These are phyloP conservation scores for Chydorus sphaericus DNA, from an alignment of 2,888 invertebrate genomes.

Conservation along the genomic window DNA sequence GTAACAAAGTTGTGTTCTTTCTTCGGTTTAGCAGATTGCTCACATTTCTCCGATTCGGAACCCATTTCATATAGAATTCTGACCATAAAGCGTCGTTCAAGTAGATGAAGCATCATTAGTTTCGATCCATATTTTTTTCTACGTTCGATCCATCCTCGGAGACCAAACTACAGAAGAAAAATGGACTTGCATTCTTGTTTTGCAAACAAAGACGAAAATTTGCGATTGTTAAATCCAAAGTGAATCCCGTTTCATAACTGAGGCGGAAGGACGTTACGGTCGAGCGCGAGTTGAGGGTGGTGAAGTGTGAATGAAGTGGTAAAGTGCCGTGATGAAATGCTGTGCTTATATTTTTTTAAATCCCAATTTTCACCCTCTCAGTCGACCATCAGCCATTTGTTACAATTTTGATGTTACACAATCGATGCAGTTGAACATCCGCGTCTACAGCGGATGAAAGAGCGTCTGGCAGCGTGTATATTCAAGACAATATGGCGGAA, in stretches of 20 bases:
- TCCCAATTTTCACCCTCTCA: background rate
- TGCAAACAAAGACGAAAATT: background rate
- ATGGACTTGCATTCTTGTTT: background rate
- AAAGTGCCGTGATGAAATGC: slow-evolving; percentile 4
- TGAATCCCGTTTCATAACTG: background rate
- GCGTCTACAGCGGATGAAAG: slow-evolving; percentile 5
- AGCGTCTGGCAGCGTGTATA: too few species aligned
- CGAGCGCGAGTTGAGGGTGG: slow-evolving; percentile 5
- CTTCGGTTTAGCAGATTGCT: slow-evolving; percentile 11
- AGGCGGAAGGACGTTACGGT: background rate
- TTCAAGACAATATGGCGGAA: too few species aligned
- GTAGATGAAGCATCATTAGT: slow-evolving; percentile 10
- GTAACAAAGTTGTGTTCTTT: slow-evolving; percentile 14
- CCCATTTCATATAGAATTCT: slow-evolving; percentile 11
- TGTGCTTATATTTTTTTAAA: background rate
- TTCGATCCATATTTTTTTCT: background rate
- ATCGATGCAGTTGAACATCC: slow-evolving; percentile 10
- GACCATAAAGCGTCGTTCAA: slow-evolving; percentile 14
- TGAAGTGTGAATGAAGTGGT: background rate
- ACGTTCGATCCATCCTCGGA: slow-evolving; percentile 5
- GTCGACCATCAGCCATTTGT: slow-evolving; percentile 1
- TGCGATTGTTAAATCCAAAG: background rate
- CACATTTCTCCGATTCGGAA: slow-evolving; percentile 11
- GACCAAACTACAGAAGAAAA: background rate
- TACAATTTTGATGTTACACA: background rate